Evolutionary conservation across 2,797 vertebrate genomes (phyloP), one percentile per base, ranked within the genome.

Genomic region (Rhinichthys osculus): DNA sequence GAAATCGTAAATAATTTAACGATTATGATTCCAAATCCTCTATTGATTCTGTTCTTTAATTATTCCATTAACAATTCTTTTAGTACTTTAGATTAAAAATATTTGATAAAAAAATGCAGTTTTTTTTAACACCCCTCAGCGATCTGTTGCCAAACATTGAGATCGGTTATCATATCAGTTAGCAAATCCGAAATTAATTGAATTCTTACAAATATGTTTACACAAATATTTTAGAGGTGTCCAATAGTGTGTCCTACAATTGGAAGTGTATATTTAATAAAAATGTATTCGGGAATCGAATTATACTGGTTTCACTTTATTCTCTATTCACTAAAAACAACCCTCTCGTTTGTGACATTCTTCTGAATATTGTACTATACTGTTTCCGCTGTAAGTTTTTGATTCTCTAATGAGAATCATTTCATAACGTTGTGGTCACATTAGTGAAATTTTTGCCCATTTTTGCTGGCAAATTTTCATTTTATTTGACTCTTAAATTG

Each of bases 41-140:
- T 50, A 66, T 23, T 21, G 40, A 66, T 81, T 81, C 27, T 38
- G 27, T 30, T 42, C 27, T 50, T 81, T 16, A 47, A 69, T 81
- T 23, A 78, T 42, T 78, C 23, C 54, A 78, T 78, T 27, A 62
- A 27, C 14, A 16, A 78, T 62, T 78, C 14, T 42, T 62, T 78
- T 42, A 78, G 44, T 35, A 23, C 11, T 69, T 47, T 38, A 69
- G 30, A 50, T n/a, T 19, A 50, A 33, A 59, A n/a, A 57, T 14
- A 16, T n/a, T n/a, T 16, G 21, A 19, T 78, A 10, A 40, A 27
- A 78, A 66, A 44, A 80, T 66, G 23, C 7, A 66, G 35, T 9
- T 44, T 10, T 64, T 66, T 3, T 72, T 72, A 72, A 72, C 21
- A 72, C 13, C 40, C 19, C n/a, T 44, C 40, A 33, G 38, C 9